phyloP scores from a whole-genome alignment of 2,797 vertebrate species.

The Gymnoscopelus braueri region DNA sequence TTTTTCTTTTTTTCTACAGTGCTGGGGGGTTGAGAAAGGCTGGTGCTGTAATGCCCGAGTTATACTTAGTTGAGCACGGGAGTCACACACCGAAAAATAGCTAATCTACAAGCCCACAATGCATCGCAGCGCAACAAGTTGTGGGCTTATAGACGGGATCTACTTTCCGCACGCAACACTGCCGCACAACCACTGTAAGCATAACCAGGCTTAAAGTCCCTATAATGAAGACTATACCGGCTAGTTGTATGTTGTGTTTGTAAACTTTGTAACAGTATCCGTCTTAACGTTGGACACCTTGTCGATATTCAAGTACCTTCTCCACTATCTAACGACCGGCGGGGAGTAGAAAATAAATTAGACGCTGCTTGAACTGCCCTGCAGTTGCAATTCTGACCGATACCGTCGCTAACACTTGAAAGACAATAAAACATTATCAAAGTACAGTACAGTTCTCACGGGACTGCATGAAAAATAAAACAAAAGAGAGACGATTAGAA shows the following conservation, averaged over 20 bases:
- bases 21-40: too few species aligned
- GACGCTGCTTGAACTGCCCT: constrained; percentile 86
- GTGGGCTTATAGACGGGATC: too few species aligned
- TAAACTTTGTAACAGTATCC: constrained; percentile 79
- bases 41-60: too few species aligned
- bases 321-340: constrained; percentile 67
- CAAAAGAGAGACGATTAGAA: constrained; percentile 44
- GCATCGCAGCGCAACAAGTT: too few species aligned
- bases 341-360: constrained; percentile 85
- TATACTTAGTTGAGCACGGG: too few species aligned
- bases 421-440: constrained; percentile 67
- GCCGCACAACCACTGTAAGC: too few species aligned
- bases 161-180: too few species aligned
- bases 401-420: constrained; percentile 66
- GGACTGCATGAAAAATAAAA: constrained; percentile 54
- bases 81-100: too few species aligned
- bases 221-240: constrained; percentile 22
- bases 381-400: constrained; percentile 84
- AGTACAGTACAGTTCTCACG: constrained; percentile 71
- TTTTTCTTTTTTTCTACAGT: too few species aligned
- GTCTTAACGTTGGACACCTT: constrained; percentile 80
- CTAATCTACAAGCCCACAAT: too few species aligned
- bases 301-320: constrained; percentile 84
- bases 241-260: constrained; percentile 53
- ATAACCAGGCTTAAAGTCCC: too few species aligned